Base-by-base conservation (phyloP, 2,888 invertebrate genomes). In the Brachyopa scutellaris region DNA sequence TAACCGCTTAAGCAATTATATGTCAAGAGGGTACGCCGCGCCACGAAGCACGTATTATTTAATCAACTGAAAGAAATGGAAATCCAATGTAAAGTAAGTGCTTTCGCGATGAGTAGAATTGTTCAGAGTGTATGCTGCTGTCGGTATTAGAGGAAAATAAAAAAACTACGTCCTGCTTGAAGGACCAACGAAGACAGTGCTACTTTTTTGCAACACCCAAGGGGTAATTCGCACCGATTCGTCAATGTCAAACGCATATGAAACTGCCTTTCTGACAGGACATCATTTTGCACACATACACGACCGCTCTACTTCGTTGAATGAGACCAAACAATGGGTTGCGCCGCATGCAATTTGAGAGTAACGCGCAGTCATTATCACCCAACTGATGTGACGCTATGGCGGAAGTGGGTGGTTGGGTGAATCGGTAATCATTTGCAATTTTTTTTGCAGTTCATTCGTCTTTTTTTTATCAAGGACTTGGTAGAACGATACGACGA, bases 221-320 rank as follows among this genome's bases (percentile, higher is more conserved):
- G n/a, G n/a, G n/a, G n/a, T n/a, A n/a, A n/a, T n/a, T n/a, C n/a
- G 84, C 83, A 85, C 87, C 88, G 88, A 90, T 89, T 89, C 88
- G 89, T 89, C 90, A 90, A 88, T 89, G 89, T 90, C 89, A 89
- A 87, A 87, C 87, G 87, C 89, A 89, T 87, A 87, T 90, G 89
- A 88, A 87, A 88, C 62, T 33, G 62, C 62, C 62, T 57, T 69
- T 26, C 76, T 69, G 69, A 69, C 69, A 80, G 69, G 80, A 76
- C 76, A 76, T 67, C 67, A 42, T 47, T 67, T 67, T 49, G 17
- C 72, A 66, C 73, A 53, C 15, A 19, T 23, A 8, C 36, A 17
- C 40, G n/a, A n/a, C 42, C 2, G 2, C 8, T 19, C 15, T 8
- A 45, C 19, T 40, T 29, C 7, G 26, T 53, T 17, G 29, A 33